Conservation (phyloP, 2,888 invertebrate genomes). For the Oligia strigilis region DNA sequence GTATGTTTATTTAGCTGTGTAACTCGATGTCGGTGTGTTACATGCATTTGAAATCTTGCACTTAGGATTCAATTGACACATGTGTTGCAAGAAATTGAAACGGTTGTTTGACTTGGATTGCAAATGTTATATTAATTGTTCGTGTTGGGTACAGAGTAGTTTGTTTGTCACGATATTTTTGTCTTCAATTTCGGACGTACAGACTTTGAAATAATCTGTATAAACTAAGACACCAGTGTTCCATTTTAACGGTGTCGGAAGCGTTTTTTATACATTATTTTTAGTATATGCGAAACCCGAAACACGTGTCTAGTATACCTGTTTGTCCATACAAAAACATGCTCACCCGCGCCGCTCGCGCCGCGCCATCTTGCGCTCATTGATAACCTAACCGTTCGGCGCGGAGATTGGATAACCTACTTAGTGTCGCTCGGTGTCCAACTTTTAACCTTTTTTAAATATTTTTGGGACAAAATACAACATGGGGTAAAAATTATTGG, state of each 20-base stretch:
- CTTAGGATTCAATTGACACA: constrained; percentile 30
- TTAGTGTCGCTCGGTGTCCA: no score
- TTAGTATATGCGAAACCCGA: no score
- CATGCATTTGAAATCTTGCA: constrained; percentile 40
- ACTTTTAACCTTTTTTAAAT: no score
- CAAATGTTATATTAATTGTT: neutral
- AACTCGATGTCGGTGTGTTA: constrained; percentile 26
- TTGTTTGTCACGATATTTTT: neutral
- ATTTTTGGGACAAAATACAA: no score
- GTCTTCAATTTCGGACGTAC: neutral
- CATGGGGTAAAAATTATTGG: no score
- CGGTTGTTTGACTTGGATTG: neutral
- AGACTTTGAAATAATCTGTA: no score
- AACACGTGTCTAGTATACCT: no score
- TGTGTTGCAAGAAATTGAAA: constrained; percentile 4
- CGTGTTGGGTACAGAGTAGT: neutral
- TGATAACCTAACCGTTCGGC: no score
- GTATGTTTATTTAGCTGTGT: constrained; percentile 14
- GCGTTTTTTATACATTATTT: neutral
- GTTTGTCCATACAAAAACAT: no score
- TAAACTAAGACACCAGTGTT: neutral
- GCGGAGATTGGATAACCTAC: no score
- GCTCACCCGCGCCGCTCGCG: no score
- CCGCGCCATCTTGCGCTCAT: no score
- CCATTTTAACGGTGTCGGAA: neutral